A percentile compares a stretch with the other conserved stretches of the same genome.
Conservation (phyloP, 1,140 invertebrate genomes). For the Drosophila suzukii region DNA sequence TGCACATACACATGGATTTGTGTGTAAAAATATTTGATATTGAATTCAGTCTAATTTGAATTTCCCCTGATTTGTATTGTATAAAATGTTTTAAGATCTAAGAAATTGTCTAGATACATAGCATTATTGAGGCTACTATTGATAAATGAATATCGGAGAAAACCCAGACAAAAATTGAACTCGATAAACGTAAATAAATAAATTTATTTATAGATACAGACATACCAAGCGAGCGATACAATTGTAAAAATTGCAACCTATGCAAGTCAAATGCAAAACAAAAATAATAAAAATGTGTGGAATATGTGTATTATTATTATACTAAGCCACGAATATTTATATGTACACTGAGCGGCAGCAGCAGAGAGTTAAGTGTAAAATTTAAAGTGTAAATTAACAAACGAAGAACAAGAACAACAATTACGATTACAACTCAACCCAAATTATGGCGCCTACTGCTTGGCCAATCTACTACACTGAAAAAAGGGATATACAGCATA, state of each 20-base stretch:
- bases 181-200: constrained; percentile 19
- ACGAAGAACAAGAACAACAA: constrained; percentile 40
- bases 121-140: constrained; percentile 52
- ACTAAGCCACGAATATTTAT: constrained; percentile 62
- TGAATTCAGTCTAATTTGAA: constrained; percentile 47
- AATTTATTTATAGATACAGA: constrained; percentile 79
- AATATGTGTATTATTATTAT: constrained; percentile 62
- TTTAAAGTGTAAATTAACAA: constrained; percentile 35
- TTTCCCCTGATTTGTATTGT: constrained; percentile 63
- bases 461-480: constrained; percentile 70
- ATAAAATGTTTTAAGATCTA: constrained; percentile 66
- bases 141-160: constrained; percentile 28
- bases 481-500: constrained; percentile 53
- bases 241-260: constrained; percentile 63
- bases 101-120: constrained; percentile 60
- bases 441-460: constrained; percentile 72
- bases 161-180: constrained; percentile 17
- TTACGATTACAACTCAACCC: constrained; percentile 59
- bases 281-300: constrained; percentile 28
- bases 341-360: constrained; percentile 53
- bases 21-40: constrained; percentile 20
- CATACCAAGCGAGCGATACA: constrained; percentile 66
- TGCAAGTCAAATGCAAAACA: constrained; percentile 47
- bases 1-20: constrained; percentile 54
- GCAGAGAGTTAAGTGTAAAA: constrained; percentile 38